phyloP scores from a whole-genome alignment of 1,140 invertebrate genomes.

The Drosophila auraria region DNA sequence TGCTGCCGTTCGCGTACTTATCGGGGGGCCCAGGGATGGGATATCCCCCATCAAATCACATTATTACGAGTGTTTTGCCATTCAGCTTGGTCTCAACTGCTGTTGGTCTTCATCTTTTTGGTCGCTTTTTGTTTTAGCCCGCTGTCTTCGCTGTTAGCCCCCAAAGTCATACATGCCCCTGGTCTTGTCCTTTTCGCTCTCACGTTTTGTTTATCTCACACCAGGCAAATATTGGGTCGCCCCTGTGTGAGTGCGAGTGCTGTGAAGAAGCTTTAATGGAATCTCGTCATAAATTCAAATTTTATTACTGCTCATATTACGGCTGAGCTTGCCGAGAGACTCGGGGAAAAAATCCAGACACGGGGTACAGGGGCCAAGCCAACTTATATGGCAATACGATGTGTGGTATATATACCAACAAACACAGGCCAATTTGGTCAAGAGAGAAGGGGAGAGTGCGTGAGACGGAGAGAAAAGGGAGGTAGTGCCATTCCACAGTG shows the following conservation, averaged over 20 bases:
- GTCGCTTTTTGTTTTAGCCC: slow-evolving; percentile 50
- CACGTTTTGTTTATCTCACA: slow-evolving; percentile 55
- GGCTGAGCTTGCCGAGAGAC: slow-evolving; percentile 52
- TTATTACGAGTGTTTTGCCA: slow-evolving; percentile 74
- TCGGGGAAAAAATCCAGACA: slow-evolving; percentile 26
- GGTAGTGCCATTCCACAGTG: slow-evolving; percentile 22
- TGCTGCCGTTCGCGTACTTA: slow-evolving; percentile 35
- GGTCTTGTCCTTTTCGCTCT: slow-evolving; percentile 24
- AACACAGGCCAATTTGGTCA: slow-evolving; percentile 40
- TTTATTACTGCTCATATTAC: slow-evolving; percentile 84
- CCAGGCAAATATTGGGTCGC: slow-evolving; percentile 74
- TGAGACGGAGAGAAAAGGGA: background rate
- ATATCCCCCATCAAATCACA: slow-evolving; percentile 70
- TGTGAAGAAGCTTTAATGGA: slow-evolving; percentile 84
- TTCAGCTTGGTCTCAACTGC: slow-evolving; percentile 45
- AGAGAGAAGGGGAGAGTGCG: slow-evolving; percentile 7
- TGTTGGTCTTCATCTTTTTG: slow-evolving; percentile 44
- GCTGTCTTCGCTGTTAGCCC: slow-evolving; percentile 55
- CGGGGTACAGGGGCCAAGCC: slow-evolving; percentile 33
- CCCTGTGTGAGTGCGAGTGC: slow-evolving; percentile 55
- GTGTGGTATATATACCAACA: slow-evolving; percentile 42
- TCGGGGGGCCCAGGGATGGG: slow-evolving; percentile 2
- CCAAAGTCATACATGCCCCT: slow-evolving; percentile 11
- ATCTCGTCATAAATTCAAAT: slow-evolving; percentile 85
- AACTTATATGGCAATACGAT: slow-evolving; percentile 65